Base-by-base conservation (phyloP, 2,888 invertebrate genomes). In the Tenthredo mesomela region DNA sequence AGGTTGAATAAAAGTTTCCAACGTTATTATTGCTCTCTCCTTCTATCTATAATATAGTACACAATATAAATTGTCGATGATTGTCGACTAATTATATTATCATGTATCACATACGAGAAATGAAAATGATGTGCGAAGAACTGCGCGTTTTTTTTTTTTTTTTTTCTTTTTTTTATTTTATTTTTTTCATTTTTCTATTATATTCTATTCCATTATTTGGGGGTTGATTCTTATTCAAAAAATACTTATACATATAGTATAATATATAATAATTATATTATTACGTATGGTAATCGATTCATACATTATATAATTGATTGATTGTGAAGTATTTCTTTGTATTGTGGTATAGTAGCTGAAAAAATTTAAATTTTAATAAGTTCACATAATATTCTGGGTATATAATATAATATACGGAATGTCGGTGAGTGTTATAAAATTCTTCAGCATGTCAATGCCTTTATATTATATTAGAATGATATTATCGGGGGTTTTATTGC, bases 251-350 rank as follows among this genome's bases (percentile, higher is more conserved):
- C 37, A 37, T 37, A 75, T 43, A 47, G n/a, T 43, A 75, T 15
- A 75, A 37, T 40, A 70, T 70, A 70, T 37, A n/a, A 70, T 70
- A 33, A 18, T 70, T n/a, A 54, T n/a, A 54, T 54, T 50, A n/a
- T n/a, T 18, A 54, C n/a, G n/a, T 54, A 54, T 5, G 5, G n/a
- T 4, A 21, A 71, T 40, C 9, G n/a, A n/a, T 71, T 10, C 10
- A 40, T 37, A 18, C 33, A 10, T 10, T 33, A 5, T 33, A 5
- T 9, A 18, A 54, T 54, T n/a, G n/a, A 71, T 37, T 21, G 70
- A 71, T 71, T 40, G 37, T n/a, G 70, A 71, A 37, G n/a, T 33
- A 84, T 85, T 5, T 85, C 82, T 84, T 70, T 54, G n/a, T 7
- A n/a, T 54, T n/a, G n/a, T 54, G 54, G n/a, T 54, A 33, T 33